Base-by-base conservation (phyloP, 1,140 invertebrate species). In the Apis florea region DNA sequence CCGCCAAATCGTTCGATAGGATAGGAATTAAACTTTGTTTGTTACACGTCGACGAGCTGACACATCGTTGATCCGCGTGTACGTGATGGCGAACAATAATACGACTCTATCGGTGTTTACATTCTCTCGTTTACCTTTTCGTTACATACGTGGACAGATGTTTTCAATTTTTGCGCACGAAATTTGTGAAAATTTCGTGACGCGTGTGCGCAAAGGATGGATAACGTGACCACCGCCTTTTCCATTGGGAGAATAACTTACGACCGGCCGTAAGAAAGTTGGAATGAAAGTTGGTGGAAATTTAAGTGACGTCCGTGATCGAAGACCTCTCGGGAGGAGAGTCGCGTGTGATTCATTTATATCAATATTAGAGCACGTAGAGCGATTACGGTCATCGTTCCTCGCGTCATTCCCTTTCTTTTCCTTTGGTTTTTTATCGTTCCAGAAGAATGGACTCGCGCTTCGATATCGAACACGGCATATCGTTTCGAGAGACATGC, bases 331-430 rank as follows among this genome's bases (percentile, higher is more conserved):
- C 68, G 84, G 78, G 77, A 76, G 81, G 77, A 87, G 70, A 79
- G 82, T 64, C 70, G 54, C 70, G 73, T 70, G 68, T 87, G 83
- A 87, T 87, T 88, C 86, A 85, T 88, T 87, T 88, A 66, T 88
- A 87, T 88, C 85, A 88, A 88, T 85, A 88, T 83, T 77, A 67
- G 64, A 79, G 78, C 79, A 63, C 64, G 54, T 68, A 68, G 21
- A 49, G n/a, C 82, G 85, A 87, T 88, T 87, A 87, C 83, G 49
- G 40, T 17, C 49, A 26, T 58, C n/a, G 64, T 69, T 54, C 21
- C 49, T 40, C 54, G 69, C 12, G 40, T 31, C n/a, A 54, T n/a
- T 31, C 40, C 13, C 4, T 17, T 21, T 24, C 54, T 58, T 58
- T 26, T 71, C n/a, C n/a, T 40, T 0, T 19, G 13, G 19, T 15